These are phyloP conservation scores for Craseonycteris thonglongyai DNA, from an alignment of 2,113 vertebrate genomes.

Conservation along the genomic window DNA sequence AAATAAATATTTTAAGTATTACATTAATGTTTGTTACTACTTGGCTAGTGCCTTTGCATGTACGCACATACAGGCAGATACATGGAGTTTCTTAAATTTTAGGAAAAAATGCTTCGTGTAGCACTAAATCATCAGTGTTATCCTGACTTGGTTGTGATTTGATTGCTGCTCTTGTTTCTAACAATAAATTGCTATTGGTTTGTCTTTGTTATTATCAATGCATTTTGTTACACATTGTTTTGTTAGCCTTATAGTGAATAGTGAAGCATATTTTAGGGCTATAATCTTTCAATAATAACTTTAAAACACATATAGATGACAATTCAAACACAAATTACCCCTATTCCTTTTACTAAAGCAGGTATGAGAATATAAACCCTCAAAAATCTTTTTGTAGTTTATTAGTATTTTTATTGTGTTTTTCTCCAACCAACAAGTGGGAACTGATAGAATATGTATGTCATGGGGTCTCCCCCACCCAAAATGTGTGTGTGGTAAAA, in stretches of 20 bases:
- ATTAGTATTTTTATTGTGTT: not conserved
- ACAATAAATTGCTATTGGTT: not conserved
- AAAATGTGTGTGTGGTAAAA: not conserved
- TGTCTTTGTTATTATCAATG: not conserved
- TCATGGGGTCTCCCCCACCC: not conserved
- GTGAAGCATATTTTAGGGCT: not conserved
- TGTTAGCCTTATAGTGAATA: not conserved
- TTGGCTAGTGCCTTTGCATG: not conserved
- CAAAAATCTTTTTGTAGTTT: not conserved
- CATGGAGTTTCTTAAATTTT: not conserved
- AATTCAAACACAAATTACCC: not conserved
- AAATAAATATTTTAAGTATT: not conserved
- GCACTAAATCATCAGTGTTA: not conserved
- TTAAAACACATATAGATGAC: not conserved
- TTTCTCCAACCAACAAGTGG: not conserved
- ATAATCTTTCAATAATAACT: not conserved
- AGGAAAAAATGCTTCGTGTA: not conserved
- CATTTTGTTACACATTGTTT: not conserved
- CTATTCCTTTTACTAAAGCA: not conserved
- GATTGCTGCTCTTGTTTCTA: not conserved
- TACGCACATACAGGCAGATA: not conserved
- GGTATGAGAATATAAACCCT: not conserved
- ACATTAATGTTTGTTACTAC: not conserved
- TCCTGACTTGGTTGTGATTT: not conserved
- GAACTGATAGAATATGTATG: not conserved